These are phyloP conservation scores for Aix galericulata DNA, from an alignment of 2,113 vertebrate species.

Conservation along the genomic window DNA sequence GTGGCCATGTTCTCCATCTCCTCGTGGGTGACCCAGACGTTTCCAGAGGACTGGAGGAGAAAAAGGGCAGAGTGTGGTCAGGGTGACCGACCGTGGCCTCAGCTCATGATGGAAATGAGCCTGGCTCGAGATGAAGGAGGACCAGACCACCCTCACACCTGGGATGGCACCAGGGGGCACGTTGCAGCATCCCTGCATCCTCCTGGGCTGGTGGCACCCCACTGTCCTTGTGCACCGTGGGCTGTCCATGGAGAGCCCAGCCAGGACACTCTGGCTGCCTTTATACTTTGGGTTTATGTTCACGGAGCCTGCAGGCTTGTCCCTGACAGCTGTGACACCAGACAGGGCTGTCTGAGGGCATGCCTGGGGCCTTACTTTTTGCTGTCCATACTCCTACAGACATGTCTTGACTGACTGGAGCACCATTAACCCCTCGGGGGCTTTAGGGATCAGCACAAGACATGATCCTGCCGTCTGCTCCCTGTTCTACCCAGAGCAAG, in stretches of 20 bases:
- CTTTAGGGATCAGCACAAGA: background rate
- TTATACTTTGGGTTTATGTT: background rate
- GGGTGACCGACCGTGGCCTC: background rate
- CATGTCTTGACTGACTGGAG: background rate
- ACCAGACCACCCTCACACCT: background rate
- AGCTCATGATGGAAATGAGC: background rate
- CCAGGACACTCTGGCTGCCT: background rate
- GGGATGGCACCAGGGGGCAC: background rate
- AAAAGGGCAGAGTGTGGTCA: slow-evolving; percentile 16
- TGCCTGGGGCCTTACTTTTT: background rate
- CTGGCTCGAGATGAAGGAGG: fast-evolving
- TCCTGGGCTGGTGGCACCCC: background rate
- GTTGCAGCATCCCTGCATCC: background rate
- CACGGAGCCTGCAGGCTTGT: background rate
- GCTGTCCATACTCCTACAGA: background rate
- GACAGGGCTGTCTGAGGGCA: background rate
- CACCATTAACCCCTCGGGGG: background rate
- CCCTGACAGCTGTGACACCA: background rate
- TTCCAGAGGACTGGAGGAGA: slow-evolving; percentile 91
- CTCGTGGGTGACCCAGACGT: slow-evolving; percentile 98
- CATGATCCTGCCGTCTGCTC: background rate
- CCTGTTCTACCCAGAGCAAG: background rate
- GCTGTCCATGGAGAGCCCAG: background rate
- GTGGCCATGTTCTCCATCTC: slow-evolving; percentile 98
- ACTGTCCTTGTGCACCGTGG: background rate